Percentiles rank a stretch among this genome's conserved stretches.
phyloP scores from a whole-genome alignment of 2,113 vertebrate genomes.

The Rhinopomastus cyanomelas region DNA sequence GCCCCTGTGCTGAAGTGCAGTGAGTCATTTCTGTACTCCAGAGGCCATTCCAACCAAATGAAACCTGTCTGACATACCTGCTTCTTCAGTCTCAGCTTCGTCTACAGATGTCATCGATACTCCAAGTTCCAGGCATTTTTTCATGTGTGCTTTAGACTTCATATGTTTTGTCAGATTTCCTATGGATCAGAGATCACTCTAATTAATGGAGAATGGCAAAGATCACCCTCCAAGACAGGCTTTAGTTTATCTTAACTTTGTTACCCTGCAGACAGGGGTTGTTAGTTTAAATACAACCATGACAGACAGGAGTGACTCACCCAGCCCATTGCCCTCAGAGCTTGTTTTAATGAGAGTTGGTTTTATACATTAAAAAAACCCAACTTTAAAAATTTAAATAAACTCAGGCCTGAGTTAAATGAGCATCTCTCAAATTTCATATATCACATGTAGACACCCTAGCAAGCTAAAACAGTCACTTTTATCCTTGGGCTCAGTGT shows the following conservation, averaged over 20 bases:
- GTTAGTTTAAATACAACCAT: not conserved
- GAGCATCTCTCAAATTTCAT: not conserved
- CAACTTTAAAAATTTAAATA: not conserved
- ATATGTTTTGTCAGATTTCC: slow-evolving; percentile 99
- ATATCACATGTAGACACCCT: not conserved
- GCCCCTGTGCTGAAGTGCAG: slow-evolving; percentile 9
- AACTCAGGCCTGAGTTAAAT: not conserved
- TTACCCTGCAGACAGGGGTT: not conserved
- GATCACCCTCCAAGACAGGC: not conserved
- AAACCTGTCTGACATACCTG: slow-evolving; percentile 79
- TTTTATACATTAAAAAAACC: not conserved
- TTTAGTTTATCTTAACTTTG: not conserved
- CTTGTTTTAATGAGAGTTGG: not conserved
- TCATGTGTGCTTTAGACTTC: slow-evolving; percentile 99
- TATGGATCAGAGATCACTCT: slow-evolving; percentile 59
- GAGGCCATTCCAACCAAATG: not conserved
- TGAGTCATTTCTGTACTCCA: slow-evolving; percentile 39
- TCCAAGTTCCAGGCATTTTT: slow-evolving; percentile 97
- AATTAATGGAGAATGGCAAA: slow-evolving; percentile 16
- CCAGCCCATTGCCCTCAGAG: not conserved
- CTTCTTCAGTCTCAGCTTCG: slow-evolving; percentile 89
- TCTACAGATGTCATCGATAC: slow-evolving; percentile 96
- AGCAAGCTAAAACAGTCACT: not conserved
- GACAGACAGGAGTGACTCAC: not conserved
- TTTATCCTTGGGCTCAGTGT: not conserved